phyloP scores from a whole-genome alignment of 2,888 invertebrate species.

The Empis livida region DNA sequence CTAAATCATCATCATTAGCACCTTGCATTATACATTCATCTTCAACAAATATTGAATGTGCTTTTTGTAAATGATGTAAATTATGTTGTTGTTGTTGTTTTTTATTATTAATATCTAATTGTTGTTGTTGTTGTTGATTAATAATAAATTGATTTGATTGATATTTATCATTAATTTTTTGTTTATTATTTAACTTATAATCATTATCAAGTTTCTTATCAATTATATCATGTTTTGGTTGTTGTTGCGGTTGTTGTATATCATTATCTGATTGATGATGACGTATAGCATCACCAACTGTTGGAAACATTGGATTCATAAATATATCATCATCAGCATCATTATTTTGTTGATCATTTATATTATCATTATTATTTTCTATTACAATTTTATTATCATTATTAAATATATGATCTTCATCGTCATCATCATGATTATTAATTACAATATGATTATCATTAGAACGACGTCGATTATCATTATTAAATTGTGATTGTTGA shows the following conservation, averaged over 20 bases:
- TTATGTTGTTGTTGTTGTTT: constrained; percentile 37
- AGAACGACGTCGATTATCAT: constrained; percentile 8
- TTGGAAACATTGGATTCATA: constrained; percentile 17
- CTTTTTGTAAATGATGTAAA: constrained; percentile 17
- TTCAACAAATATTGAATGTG: constrained; percentile 20
- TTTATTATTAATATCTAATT: constrained; percentile 13
- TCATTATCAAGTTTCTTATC: background rate
- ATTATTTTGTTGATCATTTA: constrained; percentile 8
- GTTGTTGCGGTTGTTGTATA: constrained; percentile 10
- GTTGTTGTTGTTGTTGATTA: constrained; percentile 13
- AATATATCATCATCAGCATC: constrained; percentile 11
- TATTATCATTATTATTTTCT: constrained; percentile 14
- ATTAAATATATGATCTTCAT: too few relatives aligned
- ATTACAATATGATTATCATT: background rate
- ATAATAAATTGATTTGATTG: constrained; percentile 2
- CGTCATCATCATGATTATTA: background rate
- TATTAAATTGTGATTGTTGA: background rate
- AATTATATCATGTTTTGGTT: background rate
- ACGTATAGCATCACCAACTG: constrained; percentile 17
- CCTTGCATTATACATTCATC: constrained; percentile 14
- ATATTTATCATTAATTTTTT: constrained; percentile 2
- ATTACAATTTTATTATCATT: constrained; percentile 18
- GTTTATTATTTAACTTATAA: constrained; percentile 5
- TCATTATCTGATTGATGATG: constrained; percentile 7
- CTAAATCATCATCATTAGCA: constrained; percentile 6